phyloP scores from a whole-genome alignment of 2,888 invertebrate species.

The Podabrus alpinus region DNA sequence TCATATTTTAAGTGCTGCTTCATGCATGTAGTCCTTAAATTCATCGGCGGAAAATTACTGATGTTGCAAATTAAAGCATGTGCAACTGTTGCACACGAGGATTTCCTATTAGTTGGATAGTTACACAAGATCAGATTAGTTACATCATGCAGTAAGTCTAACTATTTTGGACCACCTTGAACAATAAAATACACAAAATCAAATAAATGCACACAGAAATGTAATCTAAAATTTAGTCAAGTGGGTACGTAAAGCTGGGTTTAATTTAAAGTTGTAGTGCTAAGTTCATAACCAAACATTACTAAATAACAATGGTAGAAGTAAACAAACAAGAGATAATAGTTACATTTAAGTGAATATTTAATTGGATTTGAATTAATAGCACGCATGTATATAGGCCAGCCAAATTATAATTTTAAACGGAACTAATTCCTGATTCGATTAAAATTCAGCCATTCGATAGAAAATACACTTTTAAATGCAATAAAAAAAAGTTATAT shows the following conservation, averaged over 20 bases:
- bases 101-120: neutral
- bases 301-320: constrained; percentile 17
- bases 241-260: neutral
- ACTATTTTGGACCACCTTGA: neutral
- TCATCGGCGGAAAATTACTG: neutral
- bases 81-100: too few species aligned
- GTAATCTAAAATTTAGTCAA: neutral
- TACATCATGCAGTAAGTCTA: too few species aligned
- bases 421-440: too few species aligned
- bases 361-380: constrained; percentile 22
- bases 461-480: too few species aligned
- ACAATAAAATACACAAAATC: neutral
- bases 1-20: neutral
- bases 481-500: too few species aligned
- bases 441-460: too few species aligned
- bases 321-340: constrained; percentile 12
- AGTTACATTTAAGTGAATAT: constrained; percentile 21
- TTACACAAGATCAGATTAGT: neutral
- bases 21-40: neutral
- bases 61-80: neutral
- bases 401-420: too few species aligned
- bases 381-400: neutral
- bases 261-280: neutral
- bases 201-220: neutral
- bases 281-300: constrained; percentile 1